Base-by-base conservation (phyloP, 2,888 invertebrate species). In the Stomorhina lunata region DNA sequence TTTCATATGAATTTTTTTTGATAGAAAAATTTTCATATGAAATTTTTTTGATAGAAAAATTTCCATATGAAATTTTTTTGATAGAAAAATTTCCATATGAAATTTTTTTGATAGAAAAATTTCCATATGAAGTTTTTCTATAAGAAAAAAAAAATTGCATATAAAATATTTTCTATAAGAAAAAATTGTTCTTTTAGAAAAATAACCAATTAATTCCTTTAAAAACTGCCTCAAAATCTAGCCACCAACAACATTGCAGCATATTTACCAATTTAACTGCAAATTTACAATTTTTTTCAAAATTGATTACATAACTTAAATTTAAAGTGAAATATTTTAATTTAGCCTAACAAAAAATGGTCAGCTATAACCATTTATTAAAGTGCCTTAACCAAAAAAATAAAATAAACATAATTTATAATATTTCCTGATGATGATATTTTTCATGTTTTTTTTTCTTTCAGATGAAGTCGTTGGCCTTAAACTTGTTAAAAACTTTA, bases 401-500 rank as follows among this genome's bases (percentile, higher is more conserved):
- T n/a, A 12, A 9, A 61, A 63, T 40, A 34, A n/a, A 34, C 20
- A 40, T 34, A 43, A 61, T 66, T 69, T 69, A 34, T 50, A 68
- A 68, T 55, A 32, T 65, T 78, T 78, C 55, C 61, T 45, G 65
- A 22, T 75, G 20, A 7, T 61, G 2, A 20, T 63, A 65, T 57
- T 20, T 34, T 43, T 55, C 25, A 45, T 17, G 10, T 48, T 37
- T 71, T 71, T 53, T 63, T 57, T 48, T 79, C 63, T 83, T 81
- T 73, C 86, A 89, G 89, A 89, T 89, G 88, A 89, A 89, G 88
- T 87, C 90, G 88, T 88, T 90, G 88, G 88, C 90, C 90, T 90
- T 91, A 89, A 90, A 90, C 90, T 90, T 90, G 88, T 87, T 88
- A 84, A 75, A 82, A 76, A 87, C 88, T 85, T 86, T 88, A 84